Evolutionary conservation across 2,797 vertebrate genomes (phyloP).

Genomic region (Menidia menidia): DNA sequence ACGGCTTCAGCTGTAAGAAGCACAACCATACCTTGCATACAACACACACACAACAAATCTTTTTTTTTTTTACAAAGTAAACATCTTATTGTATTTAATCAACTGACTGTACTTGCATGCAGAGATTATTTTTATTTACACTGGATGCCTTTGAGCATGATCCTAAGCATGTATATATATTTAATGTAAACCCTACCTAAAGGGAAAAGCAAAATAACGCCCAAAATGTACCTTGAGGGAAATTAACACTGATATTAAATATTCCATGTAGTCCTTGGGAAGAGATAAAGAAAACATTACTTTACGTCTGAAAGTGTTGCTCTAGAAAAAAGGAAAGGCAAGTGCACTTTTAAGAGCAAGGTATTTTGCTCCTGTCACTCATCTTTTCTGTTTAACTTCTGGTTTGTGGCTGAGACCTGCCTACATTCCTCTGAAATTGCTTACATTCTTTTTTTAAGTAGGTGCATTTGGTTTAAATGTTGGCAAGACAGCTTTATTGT

Average conservation of each 20-base stretch:
- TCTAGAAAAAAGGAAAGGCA: constrained; percentile 51
- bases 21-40: constrained; percentile 56
- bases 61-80: background rate
- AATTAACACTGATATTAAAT: constrained; percentile 64
- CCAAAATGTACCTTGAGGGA: constrained; percentile 41
- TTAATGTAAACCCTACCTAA: too few relatives aligned
- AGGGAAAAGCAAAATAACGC: constrained; percentile 2
- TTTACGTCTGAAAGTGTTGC: constrained; percentile 54
- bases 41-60: background rate
- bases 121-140: background rate
- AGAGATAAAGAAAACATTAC: constrained; percentile 58
- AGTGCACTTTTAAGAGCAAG: constrained; percentile 30
- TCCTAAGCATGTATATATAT: constrained; percentile 4
- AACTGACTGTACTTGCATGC: background rate
- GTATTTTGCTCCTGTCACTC: constrained; percentile 28
- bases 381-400: constrained; percentile 28
- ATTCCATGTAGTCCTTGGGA: constrained; percentile 46
- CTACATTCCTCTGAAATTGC: constrained; percentile 52
- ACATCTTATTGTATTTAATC: constrained; percentile 5
- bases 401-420: constrained; percentile 52
- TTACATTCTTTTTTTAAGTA: constrained; percentile 52
- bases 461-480: constrained; percentile 48
- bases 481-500: constrained; percentile 59
- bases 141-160: constrained; percentile 15
- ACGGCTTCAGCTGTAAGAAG: constrained; percentile 69